Evolutionary conservation across 2,113 vertebrate genomes (phyloP).

Genomic region (Nansenia antarctica): DNA sequence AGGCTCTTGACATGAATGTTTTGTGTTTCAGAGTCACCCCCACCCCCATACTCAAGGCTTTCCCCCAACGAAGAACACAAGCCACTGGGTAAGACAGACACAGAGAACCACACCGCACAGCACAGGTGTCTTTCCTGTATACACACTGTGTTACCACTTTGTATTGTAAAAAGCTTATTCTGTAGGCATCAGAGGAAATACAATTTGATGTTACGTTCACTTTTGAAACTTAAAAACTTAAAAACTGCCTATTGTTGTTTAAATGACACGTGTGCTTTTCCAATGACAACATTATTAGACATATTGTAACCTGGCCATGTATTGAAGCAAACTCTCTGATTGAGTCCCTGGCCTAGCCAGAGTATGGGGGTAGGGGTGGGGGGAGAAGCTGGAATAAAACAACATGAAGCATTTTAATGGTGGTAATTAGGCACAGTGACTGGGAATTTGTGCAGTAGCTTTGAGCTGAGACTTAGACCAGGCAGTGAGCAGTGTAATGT

Average conservation of each 20-base stretch:
- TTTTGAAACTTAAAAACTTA: too few relatives aligned
- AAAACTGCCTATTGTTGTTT: too few relatives aligned
- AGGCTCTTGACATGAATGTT: constrained; percentile 55
- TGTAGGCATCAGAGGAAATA: too few relatives aligned
- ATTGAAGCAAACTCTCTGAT: constrained; percentile 54
- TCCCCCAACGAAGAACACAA: constrained; percentile 95
- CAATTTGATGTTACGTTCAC: too few relatives aligned
- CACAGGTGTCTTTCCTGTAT: not conserved
- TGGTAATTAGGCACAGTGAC: constrained; percentile 85
- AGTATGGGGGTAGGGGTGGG: constrained; percentile 73
- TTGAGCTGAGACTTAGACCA: constrained; percentile 78
- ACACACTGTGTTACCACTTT: constrained; percentile 29
- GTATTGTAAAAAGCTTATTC: too few relatives aligned
- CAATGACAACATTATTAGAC: too few relatives aligned
- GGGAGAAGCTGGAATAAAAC: constrained; percentile 82
- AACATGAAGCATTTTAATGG: constrained; percentile 88
- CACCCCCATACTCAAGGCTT: constrained; percentile 97
- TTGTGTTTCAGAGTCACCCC: constrained; percentile 92
- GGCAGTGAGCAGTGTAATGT: constrained; percentile 74
- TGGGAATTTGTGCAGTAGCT: constrained; percentile 81
- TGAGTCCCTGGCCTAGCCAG: constrained; percentile 71
- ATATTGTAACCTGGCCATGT: too few relatives aligned
- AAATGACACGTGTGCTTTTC: too few relatives aligned
- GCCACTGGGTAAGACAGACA: constrained; percentile 90
- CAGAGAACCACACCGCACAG: not conserved